Evolutionary conservation across 2,797 vertebrate species (phyloP), one percentile per base, ranked within the genome.

Genomic region (Tenualosa thibaudeaui): DNA sequence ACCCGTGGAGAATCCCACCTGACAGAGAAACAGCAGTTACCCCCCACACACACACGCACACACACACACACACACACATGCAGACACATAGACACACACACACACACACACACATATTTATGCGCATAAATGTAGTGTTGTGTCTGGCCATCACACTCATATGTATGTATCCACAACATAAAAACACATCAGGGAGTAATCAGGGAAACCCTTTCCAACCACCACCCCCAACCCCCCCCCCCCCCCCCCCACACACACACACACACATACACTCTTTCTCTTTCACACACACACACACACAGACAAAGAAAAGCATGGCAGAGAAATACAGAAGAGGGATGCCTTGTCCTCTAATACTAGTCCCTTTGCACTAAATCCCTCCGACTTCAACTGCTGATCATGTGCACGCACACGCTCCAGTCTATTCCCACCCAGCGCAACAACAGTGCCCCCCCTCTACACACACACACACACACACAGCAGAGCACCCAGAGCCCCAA

Each of bases 1-100:
- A 83, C 94, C 95, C 0, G 85, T 86, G 0, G 81, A 91, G 82
- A 87, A 89, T 37, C 86, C 60, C 83, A 91, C 93, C 94, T 96
- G 86, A 54, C 17, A 46, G 37, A 78, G 37, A 78, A 22, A 22
- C 71, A 40, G 7, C 4, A 22, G 71, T 78, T 24, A 78, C 15
- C 71, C 31, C 81, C 56, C 49, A 82, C n/a, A 31, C 19, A 54
- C 81, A 43, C 31, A 43, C 6, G 22, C 37, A 75, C 68, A 19
- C 40, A 78, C 19, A 22, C 68, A 62, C 24, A 62, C 58, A 24
- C 9, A 62, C 40, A 78, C 0, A 12, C 12, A 71, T 12, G 40
- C 0, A 71, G 26, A 71, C 12, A 17, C n/a, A 40, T 4, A 68
- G 8, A 15, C 65, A 71, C n/a, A 31, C 26, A 37, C 0, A 71